A percentile compares a stretch with the other conserved stretches of the same genome.
phyloP scores from a whole-genome alignment of 1,140 invertebrate genomes.

The Plodia interpunctella region DNA sequence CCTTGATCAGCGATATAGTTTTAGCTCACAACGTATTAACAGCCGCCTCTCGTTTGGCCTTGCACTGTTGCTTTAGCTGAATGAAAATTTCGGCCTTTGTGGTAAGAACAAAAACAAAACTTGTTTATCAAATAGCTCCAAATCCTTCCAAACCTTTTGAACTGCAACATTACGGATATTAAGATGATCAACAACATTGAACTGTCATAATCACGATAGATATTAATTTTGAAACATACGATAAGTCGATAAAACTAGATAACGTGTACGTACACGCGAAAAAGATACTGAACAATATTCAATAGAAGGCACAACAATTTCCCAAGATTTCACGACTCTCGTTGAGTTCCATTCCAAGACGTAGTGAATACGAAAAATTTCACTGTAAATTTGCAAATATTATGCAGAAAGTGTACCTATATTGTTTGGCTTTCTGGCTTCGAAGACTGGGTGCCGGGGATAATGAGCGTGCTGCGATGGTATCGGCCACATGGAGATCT shows the following conservation, averaged over 20 bases:
- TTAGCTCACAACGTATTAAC: slow-evolving; percentile 8
- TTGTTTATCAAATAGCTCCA: too few relatives aligned
- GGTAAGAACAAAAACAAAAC: slow-evolving; percentile 22
- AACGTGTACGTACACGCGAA: not conserved
- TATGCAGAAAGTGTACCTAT: slow-evolving; percentile 52
- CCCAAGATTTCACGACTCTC: not conserved
- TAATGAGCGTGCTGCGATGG: slow-evolving; percentile 47
- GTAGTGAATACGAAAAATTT: slow-evolving; percentile 1
- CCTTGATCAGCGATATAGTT: slow-evolving; percentile 6
- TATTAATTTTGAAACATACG: not conserved
- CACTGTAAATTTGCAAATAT: slow-evolving; percentile 13
- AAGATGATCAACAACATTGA: slow-evolving; percentile 11
- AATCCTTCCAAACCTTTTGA: too few relatives aligned
- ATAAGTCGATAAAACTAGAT: slow-evolving; percentile 4
- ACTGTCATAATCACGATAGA: slow-evolving; percentile 8
- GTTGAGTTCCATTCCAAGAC: not conserved
- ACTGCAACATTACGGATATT: not conserved
- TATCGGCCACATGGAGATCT: slow-evolving; percentile 68
- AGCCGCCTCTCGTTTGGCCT: slow-evolving; percentile 32
- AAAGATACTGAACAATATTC: not conserved
- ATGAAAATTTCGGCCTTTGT: slow-evolving; percentile 25
- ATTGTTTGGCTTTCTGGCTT: slow-evolving; percentile 68
- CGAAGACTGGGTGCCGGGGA: slow-evolving; percentile 64
- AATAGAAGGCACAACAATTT: not conserved
- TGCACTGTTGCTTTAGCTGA: slow-evolving; percentile 26